phyloP scores from a whole-genome alignment of 2,113 vertebrate genomes.

The Macquaria ambigua region DNA sequence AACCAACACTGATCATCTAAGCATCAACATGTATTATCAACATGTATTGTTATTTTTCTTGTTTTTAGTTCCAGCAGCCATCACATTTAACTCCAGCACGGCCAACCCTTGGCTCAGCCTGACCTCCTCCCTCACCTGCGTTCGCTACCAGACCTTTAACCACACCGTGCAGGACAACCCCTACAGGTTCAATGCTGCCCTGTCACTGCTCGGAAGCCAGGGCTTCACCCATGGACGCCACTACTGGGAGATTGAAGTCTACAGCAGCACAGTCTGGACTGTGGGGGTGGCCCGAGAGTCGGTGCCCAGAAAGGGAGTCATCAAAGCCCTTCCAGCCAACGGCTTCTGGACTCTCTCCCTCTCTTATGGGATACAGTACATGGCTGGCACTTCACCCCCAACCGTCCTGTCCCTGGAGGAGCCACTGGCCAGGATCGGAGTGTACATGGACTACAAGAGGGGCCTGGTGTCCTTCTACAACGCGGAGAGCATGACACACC shows the following conservation, averaged over 20 bases:
- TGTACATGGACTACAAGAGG: slow-evolving; percentile 87
- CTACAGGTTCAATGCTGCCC: slow-evolving; percentile 84
- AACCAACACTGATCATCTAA: not conserved
- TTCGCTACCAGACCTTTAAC: slow-evolving; percentile 86
- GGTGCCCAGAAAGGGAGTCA: slow-evolving; percentile 84
- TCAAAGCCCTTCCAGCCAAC: slow-evolving; percentile 85
- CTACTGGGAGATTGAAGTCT: slow-evolving; percentile 89
- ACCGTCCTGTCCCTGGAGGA: slow-evolving; percentile 84
- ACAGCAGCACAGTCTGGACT: slow-evolving; percentile 87
- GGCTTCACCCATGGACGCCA: slow-evolving; percentile 86
- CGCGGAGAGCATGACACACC: slow-evolving; percentile 86
- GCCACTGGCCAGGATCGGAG: slow-evolving; percentile 81
- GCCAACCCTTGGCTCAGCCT: slow-evolving; percentile 88
- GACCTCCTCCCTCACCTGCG: slow-evolving; percentile 85
- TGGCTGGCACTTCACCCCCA: slow-evolving; percentile 85
- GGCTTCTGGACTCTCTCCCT: slow-evolving; percentile 88
- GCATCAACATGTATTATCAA: not conserved
- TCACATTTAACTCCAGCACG: slow-evolving; percentile 87
- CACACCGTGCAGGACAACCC: slow-evolving; percentile 84
- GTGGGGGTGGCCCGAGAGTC: slow-evolving; percentile 86
- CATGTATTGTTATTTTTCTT: not conserved
- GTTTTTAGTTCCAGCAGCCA: slow-evolving; percentile 80
- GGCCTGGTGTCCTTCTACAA: slow-evolving; percentile 88
- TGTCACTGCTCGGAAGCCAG: slow-evolving; percentile 85
- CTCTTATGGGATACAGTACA: slow-evolving; percentile 87